Base-by-base conservation (phyloP, 2,888 invertebrate genomes). In the Conus canariensis region DNA sequence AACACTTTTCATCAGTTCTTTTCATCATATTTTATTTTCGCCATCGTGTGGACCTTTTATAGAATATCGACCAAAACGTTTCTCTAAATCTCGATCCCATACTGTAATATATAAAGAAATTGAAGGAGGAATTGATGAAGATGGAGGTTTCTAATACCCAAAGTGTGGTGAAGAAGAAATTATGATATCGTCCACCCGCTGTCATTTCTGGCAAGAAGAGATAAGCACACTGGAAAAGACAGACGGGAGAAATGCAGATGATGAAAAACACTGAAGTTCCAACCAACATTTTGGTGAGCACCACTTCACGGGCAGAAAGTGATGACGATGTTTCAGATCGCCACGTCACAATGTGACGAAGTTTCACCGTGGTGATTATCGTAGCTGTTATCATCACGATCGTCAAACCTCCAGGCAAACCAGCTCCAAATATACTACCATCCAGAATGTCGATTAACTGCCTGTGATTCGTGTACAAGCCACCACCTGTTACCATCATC, bases 261-360 rank as follows among this genome's bases (percentile, higher is more conserved):
- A 83, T 7, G 58, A 83, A 83, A 14, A 83, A 58, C 19, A 83
- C 82, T 9, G 82, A 83, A 83, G 1, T 83, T 6, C 82, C 82
- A 10, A 83, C 58, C 82, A 83, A 19, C 82, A 83, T 83, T n/a
- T 83, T 83, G 22, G 82, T 83, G 8, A 83, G 58, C 19, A 58
- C 82, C 82, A 83, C 82, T 56, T 83, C 82, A 1, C 82, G 56
- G 56, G 82, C 19, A 16, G 82, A 83, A 19, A 83, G 19, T 16
- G 82, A 56, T 56, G 82, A 83, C 56, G 82, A 83, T 8, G 82
- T 83, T 56, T 58, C 82, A 56, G 58, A 22, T 3, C 82, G 82
- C 82, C 82, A 83, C 16, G 82, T 83, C 82, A 83, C 19, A 16
- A 58, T 9, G n/a, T 83, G 56, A 58, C 82, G 82, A 83, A 83